These are phyloP conservation scores for Drosophila parvula DNA, from an alignment of 1,140 invertebrate species.

Conservation along the genomic window DNA sequence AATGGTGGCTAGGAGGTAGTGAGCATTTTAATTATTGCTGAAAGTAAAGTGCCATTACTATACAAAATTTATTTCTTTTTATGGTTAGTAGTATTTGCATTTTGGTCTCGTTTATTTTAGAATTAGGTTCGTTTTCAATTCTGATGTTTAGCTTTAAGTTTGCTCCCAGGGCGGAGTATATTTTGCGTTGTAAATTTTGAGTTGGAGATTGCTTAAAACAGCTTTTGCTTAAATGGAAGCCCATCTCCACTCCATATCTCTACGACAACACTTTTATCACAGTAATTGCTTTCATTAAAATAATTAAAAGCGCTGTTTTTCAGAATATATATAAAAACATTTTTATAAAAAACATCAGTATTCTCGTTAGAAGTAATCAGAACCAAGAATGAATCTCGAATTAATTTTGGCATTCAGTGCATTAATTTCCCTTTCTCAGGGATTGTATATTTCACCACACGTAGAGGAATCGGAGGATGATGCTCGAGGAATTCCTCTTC, in stretches of 20 bases:
- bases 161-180: too few relatives aligned
- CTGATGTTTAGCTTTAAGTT: too few relatives aligned
- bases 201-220: neutral
- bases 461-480: neutral
- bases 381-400: neutral
- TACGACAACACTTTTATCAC: neutral
- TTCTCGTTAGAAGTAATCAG: slow-evolving; percentile 5
- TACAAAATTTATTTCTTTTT: too few relatives aligned
- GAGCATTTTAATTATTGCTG: too few relatives aligned
- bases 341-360: slow-evolving; percentile 31
- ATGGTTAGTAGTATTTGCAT: neutral
- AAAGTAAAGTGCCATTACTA: too few relatives aligned
- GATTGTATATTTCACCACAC: neutral
- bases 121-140: too few relatives aligned
- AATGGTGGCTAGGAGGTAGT: too few relatives aligned
- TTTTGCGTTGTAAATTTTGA: neutral
- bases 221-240: neutral
- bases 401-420: neutral
- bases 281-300: slow-evolving; percentile 1
- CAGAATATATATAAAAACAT: slow-evolving; percentile 24
- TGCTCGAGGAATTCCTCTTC: neutral
- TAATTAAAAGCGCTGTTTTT: neutral
- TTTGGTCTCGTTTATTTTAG: too few relatives aligned
- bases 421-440: neutral
- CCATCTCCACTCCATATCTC: too few relatives aligned